Evolutionary conservation across 1,140 invertebrate genomes (phyloP).

Genomic region (Callitettix versicolor): DNA sequence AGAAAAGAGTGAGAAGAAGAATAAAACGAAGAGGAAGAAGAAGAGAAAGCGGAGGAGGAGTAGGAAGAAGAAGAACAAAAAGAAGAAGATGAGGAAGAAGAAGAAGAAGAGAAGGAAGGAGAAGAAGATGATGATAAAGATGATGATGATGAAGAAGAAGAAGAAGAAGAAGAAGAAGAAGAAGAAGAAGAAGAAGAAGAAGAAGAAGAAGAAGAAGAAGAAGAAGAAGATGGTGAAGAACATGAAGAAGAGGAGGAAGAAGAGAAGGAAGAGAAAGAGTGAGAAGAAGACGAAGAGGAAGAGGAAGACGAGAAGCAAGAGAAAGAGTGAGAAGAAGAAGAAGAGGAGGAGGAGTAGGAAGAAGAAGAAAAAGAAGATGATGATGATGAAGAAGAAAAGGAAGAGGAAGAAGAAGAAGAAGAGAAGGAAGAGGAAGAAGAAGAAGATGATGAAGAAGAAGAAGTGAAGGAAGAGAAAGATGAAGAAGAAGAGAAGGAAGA

Average conservation of each 20-base stretch:
- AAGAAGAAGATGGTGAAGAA: no score
- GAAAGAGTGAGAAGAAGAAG: neutral
- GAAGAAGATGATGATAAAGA: neutral
- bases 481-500: neutral
- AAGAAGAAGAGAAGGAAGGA: neutral
- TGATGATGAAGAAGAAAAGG: neutral
- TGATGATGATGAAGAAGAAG: neutral
- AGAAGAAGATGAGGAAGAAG: no score
- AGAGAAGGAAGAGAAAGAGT: neutral
- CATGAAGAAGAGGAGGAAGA: neutral
- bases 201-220: neutral
- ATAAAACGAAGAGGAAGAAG: no score
- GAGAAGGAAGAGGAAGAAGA: neutral
- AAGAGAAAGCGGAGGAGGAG: neutral
- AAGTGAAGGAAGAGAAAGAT: neutral
- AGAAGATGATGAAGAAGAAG: neutral
- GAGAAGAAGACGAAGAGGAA: no score
- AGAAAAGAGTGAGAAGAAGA: no score
- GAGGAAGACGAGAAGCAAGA: no score
- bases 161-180: neutral
- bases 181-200: neutral
- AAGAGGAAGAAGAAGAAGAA: neutral
- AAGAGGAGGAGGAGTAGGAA: no score
- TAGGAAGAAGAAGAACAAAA: no score
- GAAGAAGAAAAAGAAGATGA: no score